Evolutionary conservation across 2,888 invertebrate species (phyloP), one percentile per base, ranked within the genome.

Genomic region (Epinotia bilunana): DNA sequence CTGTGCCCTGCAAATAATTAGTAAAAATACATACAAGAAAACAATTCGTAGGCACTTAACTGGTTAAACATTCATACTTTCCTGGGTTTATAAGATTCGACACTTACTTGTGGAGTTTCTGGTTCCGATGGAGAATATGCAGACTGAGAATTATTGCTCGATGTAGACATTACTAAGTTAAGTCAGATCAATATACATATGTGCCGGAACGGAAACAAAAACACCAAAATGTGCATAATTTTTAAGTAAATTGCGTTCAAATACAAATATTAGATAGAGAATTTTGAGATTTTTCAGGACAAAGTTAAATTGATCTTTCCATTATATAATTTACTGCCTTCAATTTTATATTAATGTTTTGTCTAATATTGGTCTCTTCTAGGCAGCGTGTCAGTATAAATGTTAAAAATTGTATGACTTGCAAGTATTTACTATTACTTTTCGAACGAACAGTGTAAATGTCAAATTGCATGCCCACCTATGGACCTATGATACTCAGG

Each of bases 71-170:
- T 23, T n/a, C 33, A 57, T 20, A 11, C n/a, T 57, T 28, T 28
- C 18, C 3, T 63, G 12, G 16, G 20, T 23, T 57, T 13, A 20
- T 5, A n/a, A 1, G 3, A 13, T 5, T 39, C 20, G 3, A 39
- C 20, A 64, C 78, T 80, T 84, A 93, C 93, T 84, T 93, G 91
- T 16, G 93, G 91, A 71, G 92, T 93, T 85, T 93, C 93, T 55
- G 90, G 85, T 82, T 93, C 93, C 39, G 93, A 92, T 33, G 92
- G 89, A 12, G 92, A 92, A 82, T 91, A 93, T 4, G 89, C 89
- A 74, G 93, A 91, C 79, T 93, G 93, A 16, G 92, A 92, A 79
- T 91, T 87, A 81, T 91, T 93, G 81, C 91, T 93, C 72, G 93
- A 93, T 82, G 91, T 89, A 84, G 93, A 93, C 93, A 93, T 94